Conservation (phyloP, 2,113 vertebrate species). For the Gnathonemus echidnorhynchus region DNA sequence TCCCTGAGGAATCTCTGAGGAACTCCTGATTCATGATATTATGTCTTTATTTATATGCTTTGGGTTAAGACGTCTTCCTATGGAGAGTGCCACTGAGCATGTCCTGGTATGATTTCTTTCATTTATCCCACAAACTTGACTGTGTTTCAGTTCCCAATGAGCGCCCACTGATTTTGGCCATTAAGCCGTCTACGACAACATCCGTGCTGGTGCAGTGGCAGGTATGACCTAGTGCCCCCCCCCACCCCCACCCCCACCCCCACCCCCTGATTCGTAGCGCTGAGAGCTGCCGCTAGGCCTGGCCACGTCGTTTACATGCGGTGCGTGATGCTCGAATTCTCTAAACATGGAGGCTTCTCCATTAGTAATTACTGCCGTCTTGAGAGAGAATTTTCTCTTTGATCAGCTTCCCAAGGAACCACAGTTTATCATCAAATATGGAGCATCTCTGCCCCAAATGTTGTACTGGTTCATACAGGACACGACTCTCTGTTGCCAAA, state of each 20-base stretch:
- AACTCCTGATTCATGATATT: not conserved
- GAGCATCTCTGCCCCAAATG: not conserved
- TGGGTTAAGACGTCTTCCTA: not conserved
- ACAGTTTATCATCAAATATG: not conserved
- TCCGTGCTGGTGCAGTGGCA: slow-evolving; percentile 92
- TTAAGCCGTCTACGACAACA: slow-evolving; percentile 84
- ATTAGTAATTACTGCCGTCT: not conserved
- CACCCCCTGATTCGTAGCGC: too few species aligned
- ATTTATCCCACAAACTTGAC: slow-evolving; percentile 2
- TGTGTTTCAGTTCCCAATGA: slow-evolving; percentile 74
- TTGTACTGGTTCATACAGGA: not conserved
- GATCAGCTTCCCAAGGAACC: not conserved
- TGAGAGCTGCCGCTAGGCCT: not conserved
- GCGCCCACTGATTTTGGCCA: slow-evolving; percentile 72
- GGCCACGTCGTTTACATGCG: not conserved
- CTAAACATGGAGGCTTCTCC: not conserved
- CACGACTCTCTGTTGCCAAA: not conserved
- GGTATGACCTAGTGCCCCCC: slow-evolving; percentile 54
- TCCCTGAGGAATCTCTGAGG: not conserved
- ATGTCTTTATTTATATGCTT: not conserved
- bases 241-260: too few species aligned
- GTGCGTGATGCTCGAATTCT: not conserved
- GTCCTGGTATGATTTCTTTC: not conserved
- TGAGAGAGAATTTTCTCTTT: not conserved
- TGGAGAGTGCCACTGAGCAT: not conserved